Evolutionary conservation across 2,888 invertebrate genomes (phyloP).

Genomic region (Nomada flava): DNA sequence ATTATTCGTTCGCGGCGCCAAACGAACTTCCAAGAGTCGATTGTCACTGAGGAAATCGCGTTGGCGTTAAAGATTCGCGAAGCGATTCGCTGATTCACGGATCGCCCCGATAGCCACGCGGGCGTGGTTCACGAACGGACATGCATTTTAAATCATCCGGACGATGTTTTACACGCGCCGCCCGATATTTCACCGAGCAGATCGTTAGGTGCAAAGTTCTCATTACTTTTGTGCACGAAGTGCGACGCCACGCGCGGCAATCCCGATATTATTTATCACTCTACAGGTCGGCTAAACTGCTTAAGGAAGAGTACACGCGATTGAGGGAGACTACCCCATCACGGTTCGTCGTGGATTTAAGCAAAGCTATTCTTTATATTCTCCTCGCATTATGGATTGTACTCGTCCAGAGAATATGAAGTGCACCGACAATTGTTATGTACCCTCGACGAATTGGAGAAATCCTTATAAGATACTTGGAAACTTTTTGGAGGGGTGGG

Average conservation of each 20-base stretch:
- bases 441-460: constrained; percentile 39
- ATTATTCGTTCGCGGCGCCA: background rate
- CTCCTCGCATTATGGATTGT: constrained; percentile 68
- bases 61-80: constrained; percentile 33
- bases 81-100: constrained; percentile 39
- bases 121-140: constrained; percentile 35
- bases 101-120: constrained; percentile 33
- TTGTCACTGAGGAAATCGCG: constrained; percentile 15
- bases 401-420: constrained; percentile 74
- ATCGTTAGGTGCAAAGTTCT: constrained; percentile 53
- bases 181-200: constrained; percentile 44
- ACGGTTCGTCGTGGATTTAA: constrained; percentile 62
- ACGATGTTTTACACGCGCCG: constrained; percentile 43
- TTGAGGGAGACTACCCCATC: background rate
- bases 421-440: constrained; percentile 35
- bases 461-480: constrained; percentile 72
- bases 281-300: constrained; percentile 22
- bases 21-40: constrained; percentile 10
- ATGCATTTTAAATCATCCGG: constrained; percentile 54
- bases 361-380: constrained; percentile 65
- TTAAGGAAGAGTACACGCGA: constrained; percentile 8
- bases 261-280: constrained; percentile 56
- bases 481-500: constrained; percentile 54
- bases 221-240: constrained; percentile 47
- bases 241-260: constrained; percentile 26